These are phyloP conservation scores for Marasmarcha lunaedactyla DNA, from an alignment of 2,888 invertebrate genomes.

Conservation along the genomic window DNA sequence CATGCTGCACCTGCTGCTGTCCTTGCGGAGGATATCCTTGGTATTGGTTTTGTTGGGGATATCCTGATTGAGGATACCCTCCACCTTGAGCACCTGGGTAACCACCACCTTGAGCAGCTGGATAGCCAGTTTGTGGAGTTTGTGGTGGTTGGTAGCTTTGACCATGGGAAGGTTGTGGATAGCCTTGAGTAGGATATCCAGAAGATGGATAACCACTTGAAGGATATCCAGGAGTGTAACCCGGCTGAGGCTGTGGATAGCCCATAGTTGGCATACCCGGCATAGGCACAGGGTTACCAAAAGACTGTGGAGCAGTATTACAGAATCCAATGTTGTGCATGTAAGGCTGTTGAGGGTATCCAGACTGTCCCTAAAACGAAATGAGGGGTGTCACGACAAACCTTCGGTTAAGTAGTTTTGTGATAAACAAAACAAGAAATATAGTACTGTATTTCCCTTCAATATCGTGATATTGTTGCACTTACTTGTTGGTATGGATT, in stretches of 20 bases:
- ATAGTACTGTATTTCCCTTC: constrained; percentile 1
- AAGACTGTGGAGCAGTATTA: constrained; percentile 61
- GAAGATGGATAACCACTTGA: constrained; percentile 18
- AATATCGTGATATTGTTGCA: constrained; percentile 13
- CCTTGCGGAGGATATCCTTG: too few species aligned
- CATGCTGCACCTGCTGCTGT: too few species aligned
- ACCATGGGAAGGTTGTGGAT: constrained; percentile 26
- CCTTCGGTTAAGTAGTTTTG: constrained; percentile 22
- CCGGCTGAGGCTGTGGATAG: constrained; percentile 44
- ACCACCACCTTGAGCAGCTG: constrained; percentile 19
- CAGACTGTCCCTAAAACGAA: constrained; percentile 64
- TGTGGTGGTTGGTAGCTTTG: constrained; percentile 13
- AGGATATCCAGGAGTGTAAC: constrained; percentile 24
- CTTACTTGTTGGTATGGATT: constrained; percentile 56
- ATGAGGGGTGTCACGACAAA: constrained; percentile 21
- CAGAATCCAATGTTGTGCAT: constrained; percentile 59
- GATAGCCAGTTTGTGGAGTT: constrained; percentile 19
- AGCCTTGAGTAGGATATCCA: constrained; percentile 22
- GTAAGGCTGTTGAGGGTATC: constrained; percentile 62
- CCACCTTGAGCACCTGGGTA: constrained; percentile 22
- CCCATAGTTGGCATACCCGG: constrained; percentile 52
- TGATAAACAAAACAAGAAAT: constrained; percentile 48
- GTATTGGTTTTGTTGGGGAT: constrained; percentile 8
- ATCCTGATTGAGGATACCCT: constrained; percentile 13
- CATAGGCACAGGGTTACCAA: constrained; percentile 61